Evolutionary conservation across 2,113 vertebrate species (phyloP), one percentile per base, ranked within the genome.

Genomic region (Phrynosoma blainvillii): DNA sequence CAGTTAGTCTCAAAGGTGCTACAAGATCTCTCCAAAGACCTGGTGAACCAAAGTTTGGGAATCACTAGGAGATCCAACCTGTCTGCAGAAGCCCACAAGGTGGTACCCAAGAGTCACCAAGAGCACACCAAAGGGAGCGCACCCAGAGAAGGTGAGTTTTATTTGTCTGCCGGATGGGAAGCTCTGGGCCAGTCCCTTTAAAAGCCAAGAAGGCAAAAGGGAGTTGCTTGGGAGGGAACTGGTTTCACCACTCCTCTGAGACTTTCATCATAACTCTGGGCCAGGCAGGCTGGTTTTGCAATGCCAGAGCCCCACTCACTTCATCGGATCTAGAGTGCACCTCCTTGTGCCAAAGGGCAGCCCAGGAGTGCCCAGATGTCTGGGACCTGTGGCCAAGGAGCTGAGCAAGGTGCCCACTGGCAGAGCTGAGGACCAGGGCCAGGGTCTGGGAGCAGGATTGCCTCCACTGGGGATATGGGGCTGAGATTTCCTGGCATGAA

Each of bases 181-280:
- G 77, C 79, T 65, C 66, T 77, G 81, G 87, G 80, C 80, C 87
- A 84, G 74, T 81, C 87, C 87, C 74, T 88, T 88, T 78, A 78
- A 84, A 47, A 78, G 87, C 87, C 52, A 83, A 80, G 54, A 83
- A 79, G 68, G 80, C 74, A 77, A 47, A 47, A 83, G 87, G 84
- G 73, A 83, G 80, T 83, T 77, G 81, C 77, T 88, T 88, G 87
- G 87, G 87, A 70, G 87, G 77, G 80, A 88, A 83, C 87, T 77
- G 73, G 87, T 88, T 84, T 70, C 62, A 84, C 87, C 87, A 88
- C 87, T 88, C 75, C 87, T 88, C 81, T 88, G 68, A 83, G 30
- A 78, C 87, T 88, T 88, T 88, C 87, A 77, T 83, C 87, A 88
- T 77, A 88, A 88, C 59, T 54, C 81, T 21, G 81, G 87, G 81